Evolutionary conservation across 23 tunicate genomes (phyloP).

Genomic region (Halocynthia aurantium): DNA sequence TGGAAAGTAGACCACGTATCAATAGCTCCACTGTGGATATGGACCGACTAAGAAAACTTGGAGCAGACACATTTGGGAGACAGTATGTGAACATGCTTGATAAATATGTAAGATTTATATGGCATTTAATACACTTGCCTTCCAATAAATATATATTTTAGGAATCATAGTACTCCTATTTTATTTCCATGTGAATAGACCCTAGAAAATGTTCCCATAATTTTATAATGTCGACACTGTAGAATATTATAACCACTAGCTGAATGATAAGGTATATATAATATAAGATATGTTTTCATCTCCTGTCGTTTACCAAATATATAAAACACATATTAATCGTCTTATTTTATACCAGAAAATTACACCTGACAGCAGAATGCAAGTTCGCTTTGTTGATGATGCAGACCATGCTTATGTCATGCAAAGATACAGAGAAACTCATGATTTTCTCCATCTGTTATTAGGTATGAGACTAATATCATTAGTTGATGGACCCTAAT

Average conservation of each 20-base stretch:
- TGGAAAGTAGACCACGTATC: conserved; percentile 60
- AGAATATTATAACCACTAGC: background rate
- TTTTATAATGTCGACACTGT: background rate
- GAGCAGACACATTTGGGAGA: conserved; percentile 68
- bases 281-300: too few relatives aligned
- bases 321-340: too few relatives aligned
- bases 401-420: conserved; percentile 69
- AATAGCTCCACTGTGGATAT: conserved; percentile 54
- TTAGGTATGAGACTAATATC: conserved; percentile 25
- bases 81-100: conserved; percentile 74
- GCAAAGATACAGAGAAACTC: conserved; percentile 89
- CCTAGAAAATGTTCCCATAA: background rate
- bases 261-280: too few relatives aligned
- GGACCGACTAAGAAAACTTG: conserved; percentile 29
- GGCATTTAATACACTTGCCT: background rate
- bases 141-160: background rate
- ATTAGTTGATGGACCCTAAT: too few relatives aligned
- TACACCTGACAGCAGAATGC: conserved; percentile 76
- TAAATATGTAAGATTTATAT: conserved; percentile 55
- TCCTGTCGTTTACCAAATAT: too few relatives aligned
- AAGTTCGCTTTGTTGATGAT: conserved; percentile 82
- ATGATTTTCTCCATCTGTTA: conserved; percentile 85
- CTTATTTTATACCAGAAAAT: conserved; percentile 38
- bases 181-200: background rate
- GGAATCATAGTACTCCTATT: background rate